Evolutionary conservation across 2,113 vertebrate genomes (phyloP).

Genomic region (Cranoglanis bouderius): DNA sequence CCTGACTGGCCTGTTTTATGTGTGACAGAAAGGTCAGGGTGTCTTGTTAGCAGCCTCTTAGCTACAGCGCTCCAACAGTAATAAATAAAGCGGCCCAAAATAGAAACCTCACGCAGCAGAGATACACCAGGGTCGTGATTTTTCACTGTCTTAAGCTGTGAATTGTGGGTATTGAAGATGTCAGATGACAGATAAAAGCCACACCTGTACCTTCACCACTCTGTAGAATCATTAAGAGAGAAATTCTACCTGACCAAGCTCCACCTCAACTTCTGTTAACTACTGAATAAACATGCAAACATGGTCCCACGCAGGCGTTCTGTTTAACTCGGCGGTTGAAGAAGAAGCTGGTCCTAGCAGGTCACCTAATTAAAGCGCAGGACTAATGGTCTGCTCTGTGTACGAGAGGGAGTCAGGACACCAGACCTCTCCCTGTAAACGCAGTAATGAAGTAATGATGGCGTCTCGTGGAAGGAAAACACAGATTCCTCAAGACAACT

Average conservation of each 20-base stretch:
- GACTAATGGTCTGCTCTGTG: neutral
- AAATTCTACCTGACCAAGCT: neutral
- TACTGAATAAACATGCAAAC: neutral
- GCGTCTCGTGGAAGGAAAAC: neutral
- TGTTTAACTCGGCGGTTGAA: neutral
- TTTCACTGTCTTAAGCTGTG: neutral
- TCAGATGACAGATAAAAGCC: neutral
- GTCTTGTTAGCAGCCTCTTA: constrained; percentile 22
- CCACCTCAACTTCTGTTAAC: neutral
- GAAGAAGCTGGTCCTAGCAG: neutral
- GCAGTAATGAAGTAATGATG: neutral
- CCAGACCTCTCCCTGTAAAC: neutral
- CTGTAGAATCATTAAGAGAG: neutral
- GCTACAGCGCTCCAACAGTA: neutral
- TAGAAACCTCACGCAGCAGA: neutral
- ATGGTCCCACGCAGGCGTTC: neutral
- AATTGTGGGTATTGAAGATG: neutral
- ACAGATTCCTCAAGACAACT: neutral
- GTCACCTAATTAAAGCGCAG: constrained; percentile 23
- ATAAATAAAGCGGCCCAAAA: constrained; percentile 24
- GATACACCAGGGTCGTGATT: neutral
- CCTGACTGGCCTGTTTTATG: neutral
- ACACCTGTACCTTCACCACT: neutral
- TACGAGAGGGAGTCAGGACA: neutral
- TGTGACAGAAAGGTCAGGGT: constrained; percentile 15